Conservation (phyloP, 2,888 invertebrate species). For the Aquatica leii region DNA sequence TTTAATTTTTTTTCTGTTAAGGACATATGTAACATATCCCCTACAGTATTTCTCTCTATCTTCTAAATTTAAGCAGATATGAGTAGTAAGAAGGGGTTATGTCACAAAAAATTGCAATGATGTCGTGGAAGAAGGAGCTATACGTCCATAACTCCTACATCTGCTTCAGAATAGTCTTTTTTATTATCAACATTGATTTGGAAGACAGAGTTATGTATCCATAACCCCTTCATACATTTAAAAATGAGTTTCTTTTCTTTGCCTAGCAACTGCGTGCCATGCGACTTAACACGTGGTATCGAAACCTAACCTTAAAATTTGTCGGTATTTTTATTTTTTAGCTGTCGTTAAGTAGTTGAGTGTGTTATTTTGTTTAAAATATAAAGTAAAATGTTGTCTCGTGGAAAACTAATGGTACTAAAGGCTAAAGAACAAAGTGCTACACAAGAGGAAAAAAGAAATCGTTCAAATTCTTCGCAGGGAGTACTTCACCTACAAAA, state of each 20-base stretch:
- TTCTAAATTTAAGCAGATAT: conserved; percentile 4
- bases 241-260: too few species aligned
- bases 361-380: conserved; percentile 3
- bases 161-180: neutral
- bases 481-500: neutral
- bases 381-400: too few species aligned
- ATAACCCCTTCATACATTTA: conserved; percentile 6
- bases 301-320: too few species aligned
- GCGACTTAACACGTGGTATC: too few species aligned
- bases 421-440: too few species aligned
- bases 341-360: too few species aligned
- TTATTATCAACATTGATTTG: conserved; percentile 2
- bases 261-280: too few species aligned
- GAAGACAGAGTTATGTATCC: conserved; percentile 6
- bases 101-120: conserved; percentile 5
- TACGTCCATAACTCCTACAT: conserved; percentile 2
- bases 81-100: conserved; percentile 16
- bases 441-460: too few species aligned
- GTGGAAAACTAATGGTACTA: too few species aligned
- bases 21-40: conserved; percentile 7
- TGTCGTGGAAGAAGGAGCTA: conserved; percentile 5
- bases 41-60: neutral
- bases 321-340: too few species aligned
- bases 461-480: too few species aligned
- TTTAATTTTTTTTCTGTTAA: too few species aligned